These are phyloP conservation scores for Tolmerus cingulatus DNA, from an alignment of 2,888 invertebrate genomes.

Conservation along the genomic window DNA sequence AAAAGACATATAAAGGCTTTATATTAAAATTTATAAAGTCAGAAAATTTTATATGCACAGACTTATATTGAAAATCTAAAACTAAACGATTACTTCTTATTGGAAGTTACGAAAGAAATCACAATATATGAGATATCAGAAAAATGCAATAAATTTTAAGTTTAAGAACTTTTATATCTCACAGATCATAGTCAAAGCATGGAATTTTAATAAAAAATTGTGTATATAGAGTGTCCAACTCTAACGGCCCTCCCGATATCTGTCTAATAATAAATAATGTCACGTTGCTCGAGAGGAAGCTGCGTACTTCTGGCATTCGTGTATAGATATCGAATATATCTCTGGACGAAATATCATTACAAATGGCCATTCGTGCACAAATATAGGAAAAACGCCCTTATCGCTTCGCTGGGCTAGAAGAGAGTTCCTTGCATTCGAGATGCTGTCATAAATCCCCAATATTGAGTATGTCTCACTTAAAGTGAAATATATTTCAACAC, in stretches of 20 bases:
- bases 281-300: background rate
- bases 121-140: no score
- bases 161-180: background rate
- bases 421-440: conserved; percentile 4
- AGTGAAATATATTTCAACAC: conserved; percentile 27
- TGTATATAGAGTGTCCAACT: background rate
- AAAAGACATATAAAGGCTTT: no score
- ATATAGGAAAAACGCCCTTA: background rate
- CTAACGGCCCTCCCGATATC: background rate
- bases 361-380: conserved; percentile 10
- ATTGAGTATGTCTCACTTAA: conserved; percentile 25
- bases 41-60: no score
- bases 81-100: no score
- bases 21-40: no score
- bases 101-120: no score
- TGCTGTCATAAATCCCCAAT: conserved; percentile 12
- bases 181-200: background rate
- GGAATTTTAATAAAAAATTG: background rate
- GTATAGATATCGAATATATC: background rate
- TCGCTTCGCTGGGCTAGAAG: background rate
- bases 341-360: background rate
- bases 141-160: background rate
- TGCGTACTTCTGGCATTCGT: background rate
- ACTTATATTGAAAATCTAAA: no score
- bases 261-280: background rate